Evolutionary conservation across 2,888 invertebrate species (phyloP).

Genomic region (Parthenolecanium corni): DNA sequence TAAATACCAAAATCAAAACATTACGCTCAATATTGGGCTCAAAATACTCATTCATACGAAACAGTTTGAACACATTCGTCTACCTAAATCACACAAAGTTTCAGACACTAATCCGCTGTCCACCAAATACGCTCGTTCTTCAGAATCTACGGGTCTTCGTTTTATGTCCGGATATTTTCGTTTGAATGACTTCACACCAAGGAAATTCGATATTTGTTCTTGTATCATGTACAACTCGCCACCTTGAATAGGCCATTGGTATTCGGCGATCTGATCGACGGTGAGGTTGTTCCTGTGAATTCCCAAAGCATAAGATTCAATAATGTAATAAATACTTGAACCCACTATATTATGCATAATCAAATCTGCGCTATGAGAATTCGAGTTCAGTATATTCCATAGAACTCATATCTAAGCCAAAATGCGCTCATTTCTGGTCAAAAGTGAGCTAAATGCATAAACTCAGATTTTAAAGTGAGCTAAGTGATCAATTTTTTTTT

Average conservation of each 20-base stretch:
- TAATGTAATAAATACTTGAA: not conserved
- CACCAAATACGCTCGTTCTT: constrained; percentile 78
- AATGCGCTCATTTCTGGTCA: too few species aligned
- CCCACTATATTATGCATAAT: too few species aligned
- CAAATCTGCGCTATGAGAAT: too few species aligned
- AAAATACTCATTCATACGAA: not conserved
- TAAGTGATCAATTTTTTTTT: too few species aligned
- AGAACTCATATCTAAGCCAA: too few species aligned
- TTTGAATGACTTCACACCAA: constrained; percentile 93
- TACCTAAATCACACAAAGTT: constrained; percentile 83
- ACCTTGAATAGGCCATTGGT: constrained; percentile 67
- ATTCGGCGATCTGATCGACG: constrained; percentile 83
- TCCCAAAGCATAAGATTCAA: not conserved
- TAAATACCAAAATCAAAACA: constrained; percentile 10
- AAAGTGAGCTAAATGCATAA: too few species aligned
- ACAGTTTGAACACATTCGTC: constrained; percentile 1
- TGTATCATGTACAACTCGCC: constrained; percentile 84
- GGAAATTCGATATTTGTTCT: constrained; percentile 88
- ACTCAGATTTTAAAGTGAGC: too few species aligned
- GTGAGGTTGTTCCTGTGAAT: constrained; percentile 41
- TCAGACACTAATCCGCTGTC: constrained; percentile 74
- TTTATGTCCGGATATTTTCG: constrained; percentile 83
- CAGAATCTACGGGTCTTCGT: constrained; percentile 74
- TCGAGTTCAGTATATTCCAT: too few species aligned
- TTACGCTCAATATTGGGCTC: not conserved